Base-by-base conservation (phyloP, 2,113 vertebrate genomes). In the Chloebia gouldiae region DNA sequence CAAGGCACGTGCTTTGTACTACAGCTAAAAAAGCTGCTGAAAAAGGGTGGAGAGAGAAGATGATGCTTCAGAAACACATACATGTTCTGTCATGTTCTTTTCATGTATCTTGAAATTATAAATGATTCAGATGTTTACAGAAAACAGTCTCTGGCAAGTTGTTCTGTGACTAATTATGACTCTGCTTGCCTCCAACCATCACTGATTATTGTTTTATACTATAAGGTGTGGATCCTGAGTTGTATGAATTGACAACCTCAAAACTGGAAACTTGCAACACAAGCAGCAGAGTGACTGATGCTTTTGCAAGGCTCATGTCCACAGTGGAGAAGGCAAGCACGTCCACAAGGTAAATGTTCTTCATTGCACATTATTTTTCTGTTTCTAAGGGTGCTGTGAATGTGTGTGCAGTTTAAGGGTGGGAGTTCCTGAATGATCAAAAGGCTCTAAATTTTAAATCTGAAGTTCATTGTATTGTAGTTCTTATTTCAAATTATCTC, bases 251-350 rank as follows among this genome's bases (percentile, higher is more conserved):
- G 97, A 99, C 99, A 77, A 99, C 99, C 28, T 98, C 99, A 88
- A 99, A 99, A 96, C 96, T 99, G 98, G 99, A 99, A 90, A 81
- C 98, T 44, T 97, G 98, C 93, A 96, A 97, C 37, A 91, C 98
- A 40, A 96, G 96, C 97, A 98, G 73, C 93, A 98, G 98, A 61
- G 98, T 99, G 93, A 98, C 98, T 0, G 99, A 99, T 60, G 99
- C 99, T 1, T 99, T 99, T 91, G 99, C 99, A 69, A 99, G 98
- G 93, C 97, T 99, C 47, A 99, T 99, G 99, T 99, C 99, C 89
- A 99, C 99, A 44, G 98, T 99, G 92, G 99, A 99, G 97, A 99
- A 99, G 96, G 99, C 99, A 95, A 99, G 99, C 98, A 99, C 99
- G 0, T 99, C 99, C 77, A 98, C 99, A 97, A 99, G 99, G 99